Evolutionary conservation across 2,797 vertebrate genomes (phyloP).

Genomic region (Sciurus vulgaris): DNA sequence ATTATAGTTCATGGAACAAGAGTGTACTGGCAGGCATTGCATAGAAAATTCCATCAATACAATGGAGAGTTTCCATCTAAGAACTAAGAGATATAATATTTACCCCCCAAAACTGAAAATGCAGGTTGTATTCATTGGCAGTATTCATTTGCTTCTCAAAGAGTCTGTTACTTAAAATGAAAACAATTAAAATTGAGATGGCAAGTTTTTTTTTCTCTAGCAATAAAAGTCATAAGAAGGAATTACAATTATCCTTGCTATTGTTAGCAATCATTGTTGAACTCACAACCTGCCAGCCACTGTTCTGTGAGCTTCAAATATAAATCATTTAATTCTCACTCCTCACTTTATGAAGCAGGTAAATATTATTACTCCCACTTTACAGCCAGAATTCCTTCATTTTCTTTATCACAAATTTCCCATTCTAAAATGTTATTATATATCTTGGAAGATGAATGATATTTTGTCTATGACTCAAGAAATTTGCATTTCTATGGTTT

Average conservation of each 20-base stretch:
- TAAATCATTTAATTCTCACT: constrained; percentile 9
- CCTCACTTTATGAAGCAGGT: not conserved
- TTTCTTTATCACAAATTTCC: not conserved
- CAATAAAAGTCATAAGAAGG: constrained; percentile 29
- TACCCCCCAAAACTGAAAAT: not conserved
- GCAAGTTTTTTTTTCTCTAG: not conserved
- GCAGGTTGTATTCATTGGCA: not conserved
- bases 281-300: not conserved
- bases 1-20: not conserved
- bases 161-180: constrained; percentile 3
- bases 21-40: not conserved
- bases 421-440: constrained; percentile 17
- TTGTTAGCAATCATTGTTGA: constrained; percentile 41
- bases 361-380: constrained; percentile 15
- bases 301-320: constrained; percentile 19
- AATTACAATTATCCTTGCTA: not conserved
- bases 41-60: not conserved
- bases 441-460: constrained; percentile 27
- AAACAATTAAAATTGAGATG: constrained; percentile 46
- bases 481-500: constrained; percentile 37
- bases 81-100: not conserved
- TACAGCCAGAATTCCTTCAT: constrained; percentile 12
- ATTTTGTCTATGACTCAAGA: constrained; percentile 21
- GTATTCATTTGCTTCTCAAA: not conserved
- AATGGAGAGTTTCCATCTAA: constrained; percentile 24